Evolutionary conservation across 1,140 invertebrate species (phyloP).

Genomic region (Bombus confusus): DNA sequence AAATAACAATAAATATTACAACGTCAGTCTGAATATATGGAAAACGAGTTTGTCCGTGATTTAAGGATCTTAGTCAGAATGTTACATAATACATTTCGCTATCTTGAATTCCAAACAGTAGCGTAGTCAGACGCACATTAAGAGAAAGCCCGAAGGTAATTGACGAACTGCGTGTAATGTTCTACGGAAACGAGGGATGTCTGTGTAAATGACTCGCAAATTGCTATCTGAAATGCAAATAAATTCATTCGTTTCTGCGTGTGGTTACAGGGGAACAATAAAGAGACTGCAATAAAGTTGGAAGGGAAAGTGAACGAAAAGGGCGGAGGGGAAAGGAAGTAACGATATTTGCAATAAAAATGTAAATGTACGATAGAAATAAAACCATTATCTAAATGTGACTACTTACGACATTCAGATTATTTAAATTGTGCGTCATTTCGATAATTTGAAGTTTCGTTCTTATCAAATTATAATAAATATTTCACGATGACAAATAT

Average conservation of each 20-base stretch:
- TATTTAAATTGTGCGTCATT: too few relatives aligned
- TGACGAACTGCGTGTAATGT: neutral
- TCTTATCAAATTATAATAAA: too few relatives aligned
- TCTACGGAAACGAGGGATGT: slow-evolving; percentile 15
- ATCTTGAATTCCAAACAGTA: neutral
- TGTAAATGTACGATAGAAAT: neutral
- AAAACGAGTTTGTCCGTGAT: too few relatives aligned
- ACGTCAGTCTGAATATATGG: too few relatives aligned
- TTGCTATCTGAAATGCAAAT: slow-evolving; percentile 53
- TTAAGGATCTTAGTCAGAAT: neutral
- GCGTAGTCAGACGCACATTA: neutral
- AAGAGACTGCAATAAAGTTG: slow-evolving; percentile 27
- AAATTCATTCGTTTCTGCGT: slow-evolving; percentile 60
- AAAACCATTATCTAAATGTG: neutral
- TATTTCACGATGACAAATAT: too few relatives aligned
- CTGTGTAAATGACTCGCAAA: slow-evolving; percentile 60
- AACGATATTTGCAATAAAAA: neutral
- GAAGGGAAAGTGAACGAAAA: slow-evolving; percentile 27
- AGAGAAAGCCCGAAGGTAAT: neutral
- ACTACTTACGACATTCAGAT: too few relatives aligned
- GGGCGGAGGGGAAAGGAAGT: neutral
- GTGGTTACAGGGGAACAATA: slow-evolving; percentile 28
- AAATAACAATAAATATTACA: too few relatives aligned
- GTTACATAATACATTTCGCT: neutral
- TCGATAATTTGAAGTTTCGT: too few relatives aligned